These are phyloP conservation scores for Saccostrea cuccullata DNA, from an alignment of 1,140 invertebrate genomes.

Conservation along the genomic window DNA sequence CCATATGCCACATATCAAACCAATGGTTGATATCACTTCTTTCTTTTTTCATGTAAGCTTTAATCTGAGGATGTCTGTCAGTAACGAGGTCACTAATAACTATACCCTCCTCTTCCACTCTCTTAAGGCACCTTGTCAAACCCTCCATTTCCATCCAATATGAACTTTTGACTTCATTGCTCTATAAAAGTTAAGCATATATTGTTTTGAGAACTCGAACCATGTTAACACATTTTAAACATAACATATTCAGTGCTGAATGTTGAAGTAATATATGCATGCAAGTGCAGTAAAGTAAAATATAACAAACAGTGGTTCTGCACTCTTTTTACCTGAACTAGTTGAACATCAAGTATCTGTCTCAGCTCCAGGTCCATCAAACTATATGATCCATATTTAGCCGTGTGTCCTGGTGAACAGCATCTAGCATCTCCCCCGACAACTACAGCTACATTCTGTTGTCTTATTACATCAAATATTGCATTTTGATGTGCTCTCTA, in stretches of 20 bases:
- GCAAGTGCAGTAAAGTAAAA: too few species aligned
- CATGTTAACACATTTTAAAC: background rate
- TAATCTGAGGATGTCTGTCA: background rate
- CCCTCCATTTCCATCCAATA: conserved; percentile 32
- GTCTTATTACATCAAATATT: background rate
- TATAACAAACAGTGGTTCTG: background rate
- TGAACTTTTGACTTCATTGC: conserved; percentile 23
- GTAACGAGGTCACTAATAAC: background rate
- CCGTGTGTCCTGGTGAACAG: conserved; percentile 20
- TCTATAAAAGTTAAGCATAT: background rate
- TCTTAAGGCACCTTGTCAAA: background rate
- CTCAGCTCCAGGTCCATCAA: background rate
- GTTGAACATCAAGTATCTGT: background rate
- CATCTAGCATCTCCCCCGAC: conserved; percentile 29
- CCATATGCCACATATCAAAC: too few species aligned
- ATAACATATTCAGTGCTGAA: background rate
- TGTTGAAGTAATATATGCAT: too few species aligned
- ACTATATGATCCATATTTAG: conserved; percentile 18
- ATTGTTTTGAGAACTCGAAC: background rate
- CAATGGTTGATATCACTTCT: too few species aligned
- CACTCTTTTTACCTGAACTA: background rate
- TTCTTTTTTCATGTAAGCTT: too few species aligned
- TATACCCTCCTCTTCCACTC: background rate
- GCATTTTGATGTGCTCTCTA: too few species aligned
- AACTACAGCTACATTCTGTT: background rate